A percentile compares a stretch with the other conserved stretches of the same genome.
Evolutionary conservation across 2,113 vertebrate species (phyloP).

Genomic region (Mesocricetus auratus): DNA sequence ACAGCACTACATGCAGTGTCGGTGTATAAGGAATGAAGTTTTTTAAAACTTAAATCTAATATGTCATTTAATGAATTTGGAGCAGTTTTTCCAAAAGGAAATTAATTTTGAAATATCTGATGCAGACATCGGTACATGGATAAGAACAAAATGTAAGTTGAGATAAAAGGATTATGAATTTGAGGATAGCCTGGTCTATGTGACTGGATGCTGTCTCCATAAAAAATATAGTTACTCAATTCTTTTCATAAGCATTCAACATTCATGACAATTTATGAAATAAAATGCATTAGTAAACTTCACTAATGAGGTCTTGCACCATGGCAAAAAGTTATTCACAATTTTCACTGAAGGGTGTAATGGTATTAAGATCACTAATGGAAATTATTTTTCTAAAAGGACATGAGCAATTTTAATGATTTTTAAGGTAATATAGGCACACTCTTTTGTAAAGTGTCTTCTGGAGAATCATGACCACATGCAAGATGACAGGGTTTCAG

Average conservation of each 20-base stretch:
- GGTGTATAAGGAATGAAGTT: neutral
- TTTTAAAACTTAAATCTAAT: neutral
- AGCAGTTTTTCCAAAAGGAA: conserved; percentile 43
- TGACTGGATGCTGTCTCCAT: neutral
- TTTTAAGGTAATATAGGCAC: neutral
- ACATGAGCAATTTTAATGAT: neutral
- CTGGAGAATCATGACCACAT: neutral
- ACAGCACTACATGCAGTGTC: neutral
- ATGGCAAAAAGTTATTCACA: neutral
- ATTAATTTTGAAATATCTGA: conserved; percentile 48
- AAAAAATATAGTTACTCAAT: neutral
- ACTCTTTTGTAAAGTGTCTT: neutral
- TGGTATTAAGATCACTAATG: conserved; percentile 14
- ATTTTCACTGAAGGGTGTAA: neutral
- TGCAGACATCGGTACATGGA: neutral
- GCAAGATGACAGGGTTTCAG: neutral
- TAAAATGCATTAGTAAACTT: neutral
- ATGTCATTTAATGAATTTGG: conserved; percentile 34
- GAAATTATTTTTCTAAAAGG: conserved; percentile 6
- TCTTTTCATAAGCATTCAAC: neutral
- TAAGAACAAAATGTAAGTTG: neutral
- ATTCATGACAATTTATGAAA: conserved; percentile 13
- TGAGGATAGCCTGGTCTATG: neutral
- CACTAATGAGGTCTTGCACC: neutral
- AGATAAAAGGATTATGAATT: neutral